Percentiles rank a stretch among this genome's conserved stretches.
These are phyloP conservation scores for Nerophis lumbriciformis DNA, from an alignment of 2,113 vertebrate species.

Conservation along the genomic window DNA sequence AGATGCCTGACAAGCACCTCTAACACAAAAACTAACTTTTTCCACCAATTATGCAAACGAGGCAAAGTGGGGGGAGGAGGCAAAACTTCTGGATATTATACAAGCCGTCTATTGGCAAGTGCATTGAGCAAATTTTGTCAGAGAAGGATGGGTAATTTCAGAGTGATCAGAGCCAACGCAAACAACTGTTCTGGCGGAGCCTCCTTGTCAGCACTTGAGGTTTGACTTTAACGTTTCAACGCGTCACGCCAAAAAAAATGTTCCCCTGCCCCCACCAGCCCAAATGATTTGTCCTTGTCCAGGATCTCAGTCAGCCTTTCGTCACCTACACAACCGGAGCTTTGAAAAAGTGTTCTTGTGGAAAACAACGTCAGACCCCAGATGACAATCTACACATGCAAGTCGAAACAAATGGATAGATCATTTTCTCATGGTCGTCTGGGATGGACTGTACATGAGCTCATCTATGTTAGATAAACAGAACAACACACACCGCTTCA, in stretches of 20 bases:
- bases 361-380: constrained; percentile 41
- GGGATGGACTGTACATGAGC: constrained; percentile 3
- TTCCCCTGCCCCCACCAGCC: constrained; percentile 36
- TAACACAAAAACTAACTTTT: constrained; percentile 81
- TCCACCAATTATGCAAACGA: constrained; percentile 78
- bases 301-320: constrained; percentile 61
- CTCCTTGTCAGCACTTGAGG: constrained; percentile 78
- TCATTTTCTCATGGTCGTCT: constrained; percentile 10
- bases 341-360: constrained; percentile 46
- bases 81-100: constrained; percentile 72
- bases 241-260: constrained; percentile 47
- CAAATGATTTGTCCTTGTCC: constrained; percentile 61
- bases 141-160: constrained; percentile 80
- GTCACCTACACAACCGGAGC: constrained; percentile 57
- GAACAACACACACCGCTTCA: background rate
- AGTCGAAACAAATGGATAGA: constrained; percentile 26
- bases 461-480: background rate
- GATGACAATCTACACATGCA: constrained; percentile 32
- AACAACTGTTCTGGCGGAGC: constrained; percentile 80
- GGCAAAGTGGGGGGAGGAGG: constrained; percentile 42
- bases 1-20: constrained; percentile 66
- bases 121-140: constrained; percentile 75
- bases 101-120: constrained; percentile 70
- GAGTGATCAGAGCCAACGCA: constrained; percentile 79
- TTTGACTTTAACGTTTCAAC: constrained; percentile 62